Evolutionary conservation across 1,140 invertebrate genomes (phyloP), one percentile per base, ranked within the genome.

Genomic region (Platyscapa corneri): DNA sequence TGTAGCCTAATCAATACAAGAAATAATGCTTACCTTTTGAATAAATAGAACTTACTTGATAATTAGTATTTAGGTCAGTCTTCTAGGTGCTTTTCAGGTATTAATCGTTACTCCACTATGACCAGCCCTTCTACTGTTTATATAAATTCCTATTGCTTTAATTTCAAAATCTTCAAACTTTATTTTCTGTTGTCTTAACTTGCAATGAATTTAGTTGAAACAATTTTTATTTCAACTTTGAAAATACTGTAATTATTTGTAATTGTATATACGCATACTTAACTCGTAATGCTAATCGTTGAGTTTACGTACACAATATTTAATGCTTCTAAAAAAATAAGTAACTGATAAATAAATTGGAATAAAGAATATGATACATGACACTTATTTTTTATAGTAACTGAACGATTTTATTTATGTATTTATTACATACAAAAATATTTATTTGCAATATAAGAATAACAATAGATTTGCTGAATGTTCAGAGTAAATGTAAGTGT

Each of bases 31-130:
- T 3, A 20, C 8, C 67, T 3, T 70, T 37, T 37, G 32, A 70
- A 70, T 70, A 37, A 70, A 37, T 70, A 37, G 67, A 23, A 37
- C 0, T 37, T 37, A 27, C 34, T 37, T 39, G 39, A n/a, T 74
- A 42, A 74, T 74, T 74, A n/a, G 37, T 74, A 74, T 74, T 42
- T 74, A 74, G 70, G 70, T 42, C 37, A 74, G 30, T 74, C 37
- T 74, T 14, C 20, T 39, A 42, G 34, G 23, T 2, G 67, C 20
- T 20, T 5, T 3, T 37, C 18, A 7, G 23, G 37, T 74, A 74
- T 74, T 42, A 74, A 42, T 32, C 16, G 23, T 74, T 27, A 20
- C 1, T 10, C 23, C 16, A 42, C 3, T 39, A 39, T 3, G 37
- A 42, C 70, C 70, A 3, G 37, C 42, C 23, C 37, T 42, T 42